Evolutionary conservation across 2,888 invertebrate species (phyloP), one percentile per base, ranked within the genome.

Genomic region (Timandra comae): DNA sequence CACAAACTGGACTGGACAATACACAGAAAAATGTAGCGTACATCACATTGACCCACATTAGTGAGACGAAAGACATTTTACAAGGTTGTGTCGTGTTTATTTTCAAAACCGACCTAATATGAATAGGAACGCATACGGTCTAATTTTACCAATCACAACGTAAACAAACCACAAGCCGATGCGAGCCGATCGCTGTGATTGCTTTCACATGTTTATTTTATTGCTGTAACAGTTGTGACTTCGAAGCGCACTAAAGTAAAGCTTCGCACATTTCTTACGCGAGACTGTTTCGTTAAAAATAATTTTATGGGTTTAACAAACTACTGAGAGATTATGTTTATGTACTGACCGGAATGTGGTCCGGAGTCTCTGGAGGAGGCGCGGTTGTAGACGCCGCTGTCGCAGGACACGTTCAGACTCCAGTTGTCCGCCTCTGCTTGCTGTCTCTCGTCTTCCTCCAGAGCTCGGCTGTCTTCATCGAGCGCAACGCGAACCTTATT

Each of bases 341-440:
- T 38, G 36, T 54, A 69, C 78, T 76, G 41, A 86, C 86, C 85
- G 43, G 86, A 86, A 58, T 86, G 85, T 12, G 86, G 86, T 38
- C 86, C 86, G 31, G 86, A 86, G 50, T 86, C 86, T 41, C 86
- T 74, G 32, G 86, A 86, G 11, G 86, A 86, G 12, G 86, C 89
- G 12, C 89, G 87, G 56, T 89, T 89, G 63, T 89, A 88, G 44
- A 87, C 87, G 37, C 88, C 88, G 58, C 87, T 88, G 56, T 89
- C 88, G 42, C 87, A 86, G 37, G 88, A 88, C 44, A 87, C 84
- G 63, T 87, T 87, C 46, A 86, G 61, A 41, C 86, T 84, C 86
- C 86, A 86, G 55, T 78, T 82, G 46, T 86, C 86, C 0, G 74
- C 78, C 44, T 86, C 84, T 2, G 71, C 82, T 43, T 80, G 82